Evolutionary conservation across 1,140 invertebrate species (phyloP).

Genomic region (Calosoma granatense): DNA sequence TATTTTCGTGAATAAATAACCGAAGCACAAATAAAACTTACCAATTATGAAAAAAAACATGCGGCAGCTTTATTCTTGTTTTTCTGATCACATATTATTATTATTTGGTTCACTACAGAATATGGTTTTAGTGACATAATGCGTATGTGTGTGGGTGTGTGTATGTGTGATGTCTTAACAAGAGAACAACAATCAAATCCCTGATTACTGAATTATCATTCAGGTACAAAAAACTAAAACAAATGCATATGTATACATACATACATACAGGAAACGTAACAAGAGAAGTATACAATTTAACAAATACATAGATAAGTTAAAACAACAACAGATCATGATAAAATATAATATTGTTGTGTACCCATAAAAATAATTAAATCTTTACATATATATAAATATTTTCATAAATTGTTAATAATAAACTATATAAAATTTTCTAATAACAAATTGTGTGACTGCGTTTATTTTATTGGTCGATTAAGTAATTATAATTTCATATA

Average conservation of each 20-base stretch:
- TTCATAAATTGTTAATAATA: no score
- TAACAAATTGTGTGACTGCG: no score
- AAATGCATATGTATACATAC: slow-evolving; percentile 1
- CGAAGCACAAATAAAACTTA: slow-evolving; percentile 5
- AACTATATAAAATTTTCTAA: not conserved
- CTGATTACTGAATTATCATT: not conserved
- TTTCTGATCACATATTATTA: not conserved
- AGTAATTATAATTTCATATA: no score
- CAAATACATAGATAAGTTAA: no score
- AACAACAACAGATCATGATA: not conserved
- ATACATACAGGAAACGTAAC: not conserved
- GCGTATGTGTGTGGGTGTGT: no score
- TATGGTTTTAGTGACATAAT: no score
- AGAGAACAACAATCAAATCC: not conserved
- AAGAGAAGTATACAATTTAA: no score
- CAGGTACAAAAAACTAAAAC: slow-evolving; percentile 7
- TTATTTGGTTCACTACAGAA: not conserved
- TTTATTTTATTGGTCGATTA: no score
- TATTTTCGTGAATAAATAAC: not conserved
- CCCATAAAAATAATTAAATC: no score
- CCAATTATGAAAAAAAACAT: not conserved
- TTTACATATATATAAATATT: no score
- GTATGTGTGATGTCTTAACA: no score
- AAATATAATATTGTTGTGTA: no score
- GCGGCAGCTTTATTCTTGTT: slow-evolving; percentile 3